phyloP scores from a whole-genome alignment of 2,113 vertebrate species.

The Solea senegalensis region DNA sequence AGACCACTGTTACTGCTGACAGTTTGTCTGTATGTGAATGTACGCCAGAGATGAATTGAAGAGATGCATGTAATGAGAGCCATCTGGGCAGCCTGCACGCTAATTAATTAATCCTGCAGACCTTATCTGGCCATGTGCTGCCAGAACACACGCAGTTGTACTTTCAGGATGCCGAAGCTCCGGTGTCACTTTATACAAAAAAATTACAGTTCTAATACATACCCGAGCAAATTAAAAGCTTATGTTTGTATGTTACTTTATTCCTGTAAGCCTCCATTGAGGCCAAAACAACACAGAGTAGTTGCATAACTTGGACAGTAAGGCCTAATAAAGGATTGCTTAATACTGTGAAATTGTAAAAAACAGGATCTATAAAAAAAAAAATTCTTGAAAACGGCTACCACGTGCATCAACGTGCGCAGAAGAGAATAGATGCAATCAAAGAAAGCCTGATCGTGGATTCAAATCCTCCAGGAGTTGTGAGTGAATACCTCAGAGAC shows the following conservation, averaged over 20 bases:
- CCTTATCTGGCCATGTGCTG: conserved; percentile 40
- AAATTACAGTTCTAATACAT: too few relatives aligned
- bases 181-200: too few relatives aligned
- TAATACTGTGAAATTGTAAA: neutral
- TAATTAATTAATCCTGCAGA: conserved; percentile 48
- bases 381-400: conserved; percentile 5
- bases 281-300: neutral
- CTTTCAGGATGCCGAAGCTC: neutral
- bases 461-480: conserved; percentile 44
- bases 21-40: conserved; percentile 34
- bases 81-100: conserved; percentile 33
- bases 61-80: conserved; percentile 54
- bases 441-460: conserved; percentile 8
- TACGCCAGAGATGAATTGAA: conserved; percentile 33
- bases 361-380: neutral
- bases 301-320: conserved; percentile 12
- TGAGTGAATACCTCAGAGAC: conserved; percentile 34
- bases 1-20: neutral
- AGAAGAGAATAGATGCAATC: conserved; percentile 17
- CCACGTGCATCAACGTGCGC: conserved; percentile 26
- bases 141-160: conserved; percentile 36
- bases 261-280: neutral
- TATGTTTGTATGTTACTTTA: neutral
- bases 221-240: neutral
- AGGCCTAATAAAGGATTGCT: conserved; percentile 8